Percentiles rank a stretch among this genome's conserved stretches.
These are phyloP conservation scores for Galeruca laticollis DNA, from an alignment of 2,888 invertebrate genomes.

Conservation along the genomic window DNA sequence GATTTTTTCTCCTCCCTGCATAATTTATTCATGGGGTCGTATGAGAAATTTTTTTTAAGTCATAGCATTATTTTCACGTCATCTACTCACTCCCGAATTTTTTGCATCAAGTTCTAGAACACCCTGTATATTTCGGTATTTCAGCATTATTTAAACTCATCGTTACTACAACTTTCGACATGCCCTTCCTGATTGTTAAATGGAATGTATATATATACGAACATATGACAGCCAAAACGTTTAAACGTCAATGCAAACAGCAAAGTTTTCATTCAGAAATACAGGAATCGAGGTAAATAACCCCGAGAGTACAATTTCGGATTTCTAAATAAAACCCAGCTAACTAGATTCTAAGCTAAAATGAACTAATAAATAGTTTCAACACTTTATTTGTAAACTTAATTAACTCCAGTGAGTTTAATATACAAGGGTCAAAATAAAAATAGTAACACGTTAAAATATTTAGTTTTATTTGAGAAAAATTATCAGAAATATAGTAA, in stretches of 20 bases:
- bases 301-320: constrained; percentile 5
- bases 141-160: not conserved
- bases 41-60: too few species aligned
- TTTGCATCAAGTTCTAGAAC: too few species aligned
- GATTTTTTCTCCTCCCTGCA: too few species aligned
- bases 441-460: not conserved
- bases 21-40: too few species aligned
- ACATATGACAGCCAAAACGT: constrained; percentile 1
- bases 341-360: constrained; percentile 16
- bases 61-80: too few species aligned
- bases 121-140: not conserved
- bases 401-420: not conserved
- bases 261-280: constrained; percentile 8
- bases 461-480: not conserved
- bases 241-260: constrained; percentile 2
- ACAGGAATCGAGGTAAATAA: constrained; percentile 11
- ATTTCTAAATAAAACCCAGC: constrained; percentile 13
- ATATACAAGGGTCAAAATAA: not conserved
- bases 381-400: constrained; percentile 17
- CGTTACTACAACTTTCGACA: too few species aligned
- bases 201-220: not conserved
- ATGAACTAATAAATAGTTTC: constrained; percentile 8
- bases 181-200: too few species aligned
- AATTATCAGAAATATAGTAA: too few species aligned
- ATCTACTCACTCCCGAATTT: too few species aligned